phyloP scores from a whole-genome alignment of 1,140 invertebrate genomes.

The Vanessa atalanta region DNA sequence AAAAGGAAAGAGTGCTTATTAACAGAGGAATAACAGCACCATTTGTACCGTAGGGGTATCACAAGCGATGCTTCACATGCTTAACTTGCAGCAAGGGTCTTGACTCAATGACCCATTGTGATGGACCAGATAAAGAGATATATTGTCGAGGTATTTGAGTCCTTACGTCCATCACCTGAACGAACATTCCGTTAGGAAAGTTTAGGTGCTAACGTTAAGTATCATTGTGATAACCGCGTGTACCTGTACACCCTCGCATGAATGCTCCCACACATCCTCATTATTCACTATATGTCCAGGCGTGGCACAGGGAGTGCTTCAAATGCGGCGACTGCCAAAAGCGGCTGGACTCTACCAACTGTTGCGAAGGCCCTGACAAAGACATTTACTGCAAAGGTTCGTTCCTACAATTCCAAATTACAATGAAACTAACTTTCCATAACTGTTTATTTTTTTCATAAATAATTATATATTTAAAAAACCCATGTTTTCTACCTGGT shows the following conservation, averaged over 20 bases:
- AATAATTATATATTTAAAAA: constrained; percentile 21
- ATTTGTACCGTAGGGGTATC: constrained; percentile 87
- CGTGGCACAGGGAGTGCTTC: constrained; percentile 97
- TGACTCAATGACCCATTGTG: constrained; percentile 96
- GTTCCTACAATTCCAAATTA: constrained; percentile 84
- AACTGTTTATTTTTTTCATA: constrained; percentile 9
- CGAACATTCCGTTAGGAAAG: constrained; percentile 18
- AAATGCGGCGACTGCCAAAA: constrained; percentile 96
- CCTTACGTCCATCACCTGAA: constrained; percentile 34
- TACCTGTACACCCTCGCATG: constrained; percentile 61
- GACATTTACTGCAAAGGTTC: constrained; percentile 99
- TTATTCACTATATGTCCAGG: constrained; percentile 81
- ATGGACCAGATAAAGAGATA: constrained; percentile 94
- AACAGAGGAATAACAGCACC: constrained; percentile 30
- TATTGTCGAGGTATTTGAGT: constrained; percentile 93
- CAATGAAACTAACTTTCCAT: constrained; percentile 24
- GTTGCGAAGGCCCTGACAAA: constrained; percentile 96
- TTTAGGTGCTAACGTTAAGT: constrained; percentile 57
- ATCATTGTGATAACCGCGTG: constrained; percentile 65
- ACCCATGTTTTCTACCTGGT: not conserved
- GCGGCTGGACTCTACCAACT: constrained; percentile 97
- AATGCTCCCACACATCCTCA: constrained; percentile 47
- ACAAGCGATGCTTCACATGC: constrained; percentile 95
- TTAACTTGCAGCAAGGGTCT: constrained; percentile 93
- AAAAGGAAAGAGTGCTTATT: constrained; percentile 20